These are phyloP conservation scores for Carettochelys insculpta DNA, from an alignment of 2,113 vertebrate genomes.

Conservation along the genomic window DNA sequence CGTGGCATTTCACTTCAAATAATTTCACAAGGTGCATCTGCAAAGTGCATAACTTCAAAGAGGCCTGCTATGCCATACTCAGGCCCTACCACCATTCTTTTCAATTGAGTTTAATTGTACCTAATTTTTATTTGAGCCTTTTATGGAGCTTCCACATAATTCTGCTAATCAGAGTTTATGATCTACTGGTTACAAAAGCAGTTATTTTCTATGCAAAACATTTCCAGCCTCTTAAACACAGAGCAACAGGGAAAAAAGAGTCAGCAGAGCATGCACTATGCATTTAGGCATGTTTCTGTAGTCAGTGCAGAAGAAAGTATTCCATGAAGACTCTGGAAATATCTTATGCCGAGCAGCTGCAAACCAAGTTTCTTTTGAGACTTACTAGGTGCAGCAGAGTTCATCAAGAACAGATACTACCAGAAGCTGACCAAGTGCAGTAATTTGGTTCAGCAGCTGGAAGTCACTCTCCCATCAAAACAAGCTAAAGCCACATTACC, in stretches of 20 bases:
- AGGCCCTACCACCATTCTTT: not conserved
- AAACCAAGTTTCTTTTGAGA: not conserved
- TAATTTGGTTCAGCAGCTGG: not conserved
- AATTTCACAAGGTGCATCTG: not conserved
- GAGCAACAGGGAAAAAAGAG: not conserved
- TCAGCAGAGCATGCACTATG: not conserved
- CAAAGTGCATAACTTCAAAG: not conserved
- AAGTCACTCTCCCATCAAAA: not conserved
- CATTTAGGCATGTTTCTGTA: not conserved
- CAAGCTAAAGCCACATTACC: not conserved
- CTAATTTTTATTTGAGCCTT: constrained; percentile 56
- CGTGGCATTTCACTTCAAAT: not conserved
- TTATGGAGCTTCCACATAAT: constrained; percentile 54
- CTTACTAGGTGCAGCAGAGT: not conserved
- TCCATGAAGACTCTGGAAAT: not conserved
- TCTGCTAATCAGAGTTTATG: constrained; percentile 60
- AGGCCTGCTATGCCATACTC: not conserved
- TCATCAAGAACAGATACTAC: not conserved
- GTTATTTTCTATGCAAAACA: constrained; percentile 47
- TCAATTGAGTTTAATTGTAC: constrained; percentile 45
- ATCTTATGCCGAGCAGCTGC: not conserved
- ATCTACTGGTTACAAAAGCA: constrained; percentile 57
- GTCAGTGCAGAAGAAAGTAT: not conserved
- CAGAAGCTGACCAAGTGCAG: not conserved
- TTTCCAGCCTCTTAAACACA: constrained; percentile 59